phyloP scores from a whole-genome alignment of 2,888 invertebrate genomes.

The Petrophora chlorosata region DNA sequence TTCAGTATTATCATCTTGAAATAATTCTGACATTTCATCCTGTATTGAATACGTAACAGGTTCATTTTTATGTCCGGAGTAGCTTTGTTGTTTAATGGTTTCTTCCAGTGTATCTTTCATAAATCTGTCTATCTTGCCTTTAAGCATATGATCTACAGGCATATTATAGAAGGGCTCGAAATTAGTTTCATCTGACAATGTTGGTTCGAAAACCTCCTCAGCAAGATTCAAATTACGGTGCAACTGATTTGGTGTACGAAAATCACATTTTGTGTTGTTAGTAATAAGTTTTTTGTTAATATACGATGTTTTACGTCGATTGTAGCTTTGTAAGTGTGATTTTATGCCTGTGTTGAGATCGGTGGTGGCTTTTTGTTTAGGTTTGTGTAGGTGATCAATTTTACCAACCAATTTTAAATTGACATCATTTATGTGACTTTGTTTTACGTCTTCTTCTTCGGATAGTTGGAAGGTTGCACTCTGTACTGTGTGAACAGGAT shows the following conservation, averaged over 20 bases:
- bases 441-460: too few species aligned
- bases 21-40: background rate
- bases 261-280: background rate
- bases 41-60: background rate
- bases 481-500: too few species aligned
- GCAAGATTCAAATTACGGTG: too few species aligned
- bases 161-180: background rate
- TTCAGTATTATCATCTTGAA: background rate
- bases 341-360: too few species aligned
- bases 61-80: background rate
- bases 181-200: background rate
- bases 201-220: background rate
- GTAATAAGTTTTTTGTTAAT: constrained; percentile 5
- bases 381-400: background rate
- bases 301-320: constrained; percentile 4
- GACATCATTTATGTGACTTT: too few species aligned
- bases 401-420: background rate
- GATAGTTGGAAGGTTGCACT: too few species aligned
- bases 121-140: constrained; percentile 16
- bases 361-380: background rate
- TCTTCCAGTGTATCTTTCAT: constrained; percentile 24
- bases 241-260: constrained; percentile 1
- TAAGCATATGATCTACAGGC: constrained; percentile 8
- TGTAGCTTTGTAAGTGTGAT: too few species aligned
- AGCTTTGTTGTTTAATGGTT: background rate